Base-by-base conservation (phyloP, 2,888 invertebrate genomes). In the Drosophila heteroneura region DNA sequence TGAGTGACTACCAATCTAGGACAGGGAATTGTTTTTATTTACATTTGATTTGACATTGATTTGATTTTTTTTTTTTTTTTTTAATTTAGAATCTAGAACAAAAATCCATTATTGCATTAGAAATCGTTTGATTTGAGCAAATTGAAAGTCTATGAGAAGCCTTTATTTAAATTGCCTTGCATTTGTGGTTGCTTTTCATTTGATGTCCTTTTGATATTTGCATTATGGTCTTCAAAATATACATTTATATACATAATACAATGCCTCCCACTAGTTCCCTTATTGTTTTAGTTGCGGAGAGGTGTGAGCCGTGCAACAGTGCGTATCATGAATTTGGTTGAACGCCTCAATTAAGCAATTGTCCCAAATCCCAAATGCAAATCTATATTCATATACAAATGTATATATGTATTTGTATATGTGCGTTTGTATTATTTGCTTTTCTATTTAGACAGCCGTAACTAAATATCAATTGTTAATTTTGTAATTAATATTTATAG, bases 301-400 rank as follows among this genome's bases (percentile, higher is more conserved):
- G 72, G 74, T 76, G 74, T 60, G 60, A 61, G 62, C 47, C 54
- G 77, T 77, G 65, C 79, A 79, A 79, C 83, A 70, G 78, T 64
- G 89, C 76, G 79, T 85, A 76, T 76, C 67, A 81, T 85, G 70
- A 76, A 83, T 88, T 88, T 78, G 77, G 79, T 79, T 79, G 76
- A 79, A 78, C 68, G 81, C 67, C 61, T 47, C 68, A 65, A 51
- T 66, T 51, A 59, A 60, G 39, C 53, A 76, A 37, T 76, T 61
- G 59, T 39, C 39, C 53, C 37, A 61, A 72, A 70, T 65, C 57
- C 56, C 44, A 16, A 47, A 64, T 47, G 44, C 14, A 47, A 47
- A 22, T 47, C 44, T 22, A 6, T 22, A 7, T 44, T 7, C 3
- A 56, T 33, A 30, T 16, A 49, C 53, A 37, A 35, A 58, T 62